phyloP scores from a whole-genome alignment of 2,113 vertebrate genomes.

The Bolborhynchus lineola region DNA sequence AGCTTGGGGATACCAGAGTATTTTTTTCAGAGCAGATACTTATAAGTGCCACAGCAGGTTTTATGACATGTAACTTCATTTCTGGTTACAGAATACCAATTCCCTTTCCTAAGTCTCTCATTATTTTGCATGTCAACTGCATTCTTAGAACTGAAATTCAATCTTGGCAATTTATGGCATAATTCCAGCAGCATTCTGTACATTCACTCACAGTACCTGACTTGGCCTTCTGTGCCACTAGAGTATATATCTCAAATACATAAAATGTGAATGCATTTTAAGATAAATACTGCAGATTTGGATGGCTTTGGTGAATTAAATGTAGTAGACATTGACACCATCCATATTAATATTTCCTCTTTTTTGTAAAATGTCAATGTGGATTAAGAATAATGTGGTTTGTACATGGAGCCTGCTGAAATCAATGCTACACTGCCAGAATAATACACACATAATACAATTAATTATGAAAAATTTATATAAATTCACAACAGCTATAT shows the following conservation, averaged over 20 bases:
- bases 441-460: background rate
- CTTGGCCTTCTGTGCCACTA: background rate
- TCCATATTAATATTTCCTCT: background rate
- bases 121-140: background rate
- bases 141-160: background rate
- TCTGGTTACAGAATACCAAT: background rate
- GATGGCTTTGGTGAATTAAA: background rate
- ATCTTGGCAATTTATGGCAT: background rate
- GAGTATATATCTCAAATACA: background rate
- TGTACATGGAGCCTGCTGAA: background rate
- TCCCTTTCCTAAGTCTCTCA: background rate
- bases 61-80: background rate
- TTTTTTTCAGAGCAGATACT: fast-evolving
- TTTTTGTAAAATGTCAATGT: background rate
- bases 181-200: background rate
- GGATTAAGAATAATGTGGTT: background rate
- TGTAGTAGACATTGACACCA: background rate
- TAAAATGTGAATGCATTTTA: background rate
- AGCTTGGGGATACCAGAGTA: background rate
- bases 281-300: background rate
- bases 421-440: background rate
- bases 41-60: background rate
- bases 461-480: background rate
- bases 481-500: background rate
- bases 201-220: background rate